Evolutionary conservation across 1,140 invertebrate genomes (phyloP).

Genomic region (Anoplophora glabripennis): DNA sequence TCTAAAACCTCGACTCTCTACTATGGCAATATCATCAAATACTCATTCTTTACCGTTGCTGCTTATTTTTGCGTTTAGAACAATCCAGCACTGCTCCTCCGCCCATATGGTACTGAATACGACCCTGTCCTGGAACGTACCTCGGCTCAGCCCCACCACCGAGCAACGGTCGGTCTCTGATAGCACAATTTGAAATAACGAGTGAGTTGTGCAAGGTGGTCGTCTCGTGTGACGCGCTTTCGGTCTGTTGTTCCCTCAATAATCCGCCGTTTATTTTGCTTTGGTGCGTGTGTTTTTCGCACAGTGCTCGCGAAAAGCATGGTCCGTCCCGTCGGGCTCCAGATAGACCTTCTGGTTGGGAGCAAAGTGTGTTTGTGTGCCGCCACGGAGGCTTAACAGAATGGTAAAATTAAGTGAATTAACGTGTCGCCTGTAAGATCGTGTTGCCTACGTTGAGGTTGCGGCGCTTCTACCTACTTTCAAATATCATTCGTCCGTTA

Average conservation of each 20-base stretch:
- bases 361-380: too few species aligned
- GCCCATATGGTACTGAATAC: background rate
- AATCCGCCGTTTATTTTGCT: background rate
- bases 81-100: background rate
- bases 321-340: background rate
- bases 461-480: too few species aligned
- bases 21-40: too few species aligned
- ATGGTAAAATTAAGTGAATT: background rate
- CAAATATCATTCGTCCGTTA: too few species aligned
- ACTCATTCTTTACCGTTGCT: too few species aligned
- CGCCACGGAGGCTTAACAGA: background rate
- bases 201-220: slow-evolving; percentile 7
- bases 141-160: background rate
- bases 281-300: slow-evolving; percentile 4
- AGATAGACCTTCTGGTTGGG: too few species aligned
- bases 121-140: background rate
- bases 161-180: background rate
- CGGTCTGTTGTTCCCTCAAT: background rate
- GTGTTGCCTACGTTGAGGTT: too few species aligned
- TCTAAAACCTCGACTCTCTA: too few species aligned
- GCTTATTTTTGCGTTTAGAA: too few species aligned
- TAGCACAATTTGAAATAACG: slow-evolving; percentile 12
- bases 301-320: background rate
- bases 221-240: slow-evolving; percentile 2
- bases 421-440: too few species aligned